Conservation (phyloP, 2,113 vertebrate species). For the Pedetes capensis region DNA sequence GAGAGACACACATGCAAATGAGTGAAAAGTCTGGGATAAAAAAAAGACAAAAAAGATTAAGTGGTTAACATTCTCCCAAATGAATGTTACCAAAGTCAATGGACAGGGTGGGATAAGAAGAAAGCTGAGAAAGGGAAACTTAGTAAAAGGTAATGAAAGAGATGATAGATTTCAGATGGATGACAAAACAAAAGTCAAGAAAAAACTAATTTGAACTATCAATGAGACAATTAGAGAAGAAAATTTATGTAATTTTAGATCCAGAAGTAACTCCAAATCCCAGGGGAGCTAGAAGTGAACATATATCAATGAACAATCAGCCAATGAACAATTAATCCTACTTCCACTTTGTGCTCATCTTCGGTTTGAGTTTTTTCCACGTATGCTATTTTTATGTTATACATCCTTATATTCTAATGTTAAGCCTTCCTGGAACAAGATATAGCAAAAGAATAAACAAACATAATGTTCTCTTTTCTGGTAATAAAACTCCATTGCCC, state of each 20-base stretch:
- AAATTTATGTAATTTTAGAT: not conserved
- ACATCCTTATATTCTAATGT: not conserved
- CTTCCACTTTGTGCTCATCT: not conserved
- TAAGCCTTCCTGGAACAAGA: not conserved
- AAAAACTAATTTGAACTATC: not conserved
- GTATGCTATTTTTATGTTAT: not conserved
- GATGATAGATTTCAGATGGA: not conserved
- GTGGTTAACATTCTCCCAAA: not conserved
- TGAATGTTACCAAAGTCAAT: not conserved
- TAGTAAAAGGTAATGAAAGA: not conserved
- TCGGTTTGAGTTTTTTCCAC: not conserved
- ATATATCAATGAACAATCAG: not conserved
- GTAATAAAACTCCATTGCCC: not conserved
- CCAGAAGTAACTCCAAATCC: not conserved
- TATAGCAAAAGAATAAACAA: not conserved
- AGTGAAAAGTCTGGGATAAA: not conserved
- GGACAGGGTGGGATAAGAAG: not conserved
- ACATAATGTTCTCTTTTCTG: not conserved
- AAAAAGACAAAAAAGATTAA: not conserved
- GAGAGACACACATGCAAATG: not conserved
- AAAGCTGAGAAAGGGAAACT: not conserved
- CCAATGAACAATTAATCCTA: not conserved
- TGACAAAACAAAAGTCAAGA: not conserved
- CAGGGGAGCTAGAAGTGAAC: not conserved
- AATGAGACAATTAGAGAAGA: not conserved